These are phyloP conservation scores for Halocaridina rubra DNA, from an alignment of 2,888 invertebrate species.

Conservation along the genomic window DNA sequence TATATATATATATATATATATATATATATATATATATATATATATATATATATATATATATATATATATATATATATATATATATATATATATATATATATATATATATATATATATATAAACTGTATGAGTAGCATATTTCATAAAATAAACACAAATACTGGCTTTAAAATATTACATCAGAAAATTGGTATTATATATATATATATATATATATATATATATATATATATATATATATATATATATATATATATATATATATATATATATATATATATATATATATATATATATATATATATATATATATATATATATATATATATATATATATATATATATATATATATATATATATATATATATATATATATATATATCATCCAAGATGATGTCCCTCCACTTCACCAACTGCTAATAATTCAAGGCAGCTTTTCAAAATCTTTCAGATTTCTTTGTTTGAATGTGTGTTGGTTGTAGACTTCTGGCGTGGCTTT, in stretches of 20 bases:
- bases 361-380: not conserved
- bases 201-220: not conserved
- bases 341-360: not conserved
- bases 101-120: not conserved
- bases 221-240: not conserved
- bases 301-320: not conserved
- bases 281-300: not conserved
- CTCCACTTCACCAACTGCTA: no score
- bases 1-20: not conserved
- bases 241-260: not conserved
- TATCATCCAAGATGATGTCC: not conserved
- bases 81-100: not conserved
- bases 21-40: not conserved
- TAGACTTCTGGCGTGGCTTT: no score
- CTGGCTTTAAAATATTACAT: no score
- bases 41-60: not conserved
- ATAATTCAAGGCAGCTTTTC: no score
- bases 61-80: not conserved
- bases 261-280: not conserved
- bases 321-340: not conserved
- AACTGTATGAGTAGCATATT: no score
- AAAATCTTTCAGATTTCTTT: no score
- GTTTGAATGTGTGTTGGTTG: no score
- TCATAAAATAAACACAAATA: no score
- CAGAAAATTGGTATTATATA: not conserved